Evolutionary conservation across 2,797 vertebrate genomes (phyloP), one percentile per base, ranked within the genome.

Genomic region (Austrolebias charrua): DNA sequence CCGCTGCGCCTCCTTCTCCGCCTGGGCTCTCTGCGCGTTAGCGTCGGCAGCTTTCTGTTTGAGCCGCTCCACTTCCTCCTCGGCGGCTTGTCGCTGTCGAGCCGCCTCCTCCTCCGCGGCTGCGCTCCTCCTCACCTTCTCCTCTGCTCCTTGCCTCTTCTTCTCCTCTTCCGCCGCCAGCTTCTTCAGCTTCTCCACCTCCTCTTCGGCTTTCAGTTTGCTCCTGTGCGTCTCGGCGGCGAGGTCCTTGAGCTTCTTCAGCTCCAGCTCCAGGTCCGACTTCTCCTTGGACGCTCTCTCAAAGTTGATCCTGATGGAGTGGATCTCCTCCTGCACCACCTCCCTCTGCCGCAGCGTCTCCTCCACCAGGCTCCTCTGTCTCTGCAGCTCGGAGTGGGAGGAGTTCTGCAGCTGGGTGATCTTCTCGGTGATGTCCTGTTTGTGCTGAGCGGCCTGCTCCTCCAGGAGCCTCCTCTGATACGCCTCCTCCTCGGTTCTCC

Each of bases 321-420:
- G 89, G 55, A 99, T 99, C 87, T 99, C 98, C 64, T 98, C 96
- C 75, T 99, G 97, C 1, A 98, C 94, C 55, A 95, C 73, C 2
- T 94, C 94, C 82, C 95, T 93, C 71, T 99, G 97, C 66, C 86
- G 93, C 69, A 98, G 63, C 0, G 95, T 98, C 51, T 98, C 98
- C n/a, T 98, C 94, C 57, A 98, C 95, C 0, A 98, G 89, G 0
- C 84, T 90, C 74, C 93, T 96, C 77, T 99, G 97, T 65, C 96
- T 87, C 66, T 90, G 91, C 56, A 98, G 76, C 86, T 99, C 96
- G 0, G 72, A 84, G 44, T 95, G 93, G 0, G 97, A 97, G 0
- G 95, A 92, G 79, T 90, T 94, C 82, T 95, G 94, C 46, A 99
- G 92, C 68, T 92, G 92, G 0, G 85, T 88, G 1, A 99, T 95